Conservation (phyloP, 2,797 vertebrate genomes). For the Takifugu ocellatus region DNA sequence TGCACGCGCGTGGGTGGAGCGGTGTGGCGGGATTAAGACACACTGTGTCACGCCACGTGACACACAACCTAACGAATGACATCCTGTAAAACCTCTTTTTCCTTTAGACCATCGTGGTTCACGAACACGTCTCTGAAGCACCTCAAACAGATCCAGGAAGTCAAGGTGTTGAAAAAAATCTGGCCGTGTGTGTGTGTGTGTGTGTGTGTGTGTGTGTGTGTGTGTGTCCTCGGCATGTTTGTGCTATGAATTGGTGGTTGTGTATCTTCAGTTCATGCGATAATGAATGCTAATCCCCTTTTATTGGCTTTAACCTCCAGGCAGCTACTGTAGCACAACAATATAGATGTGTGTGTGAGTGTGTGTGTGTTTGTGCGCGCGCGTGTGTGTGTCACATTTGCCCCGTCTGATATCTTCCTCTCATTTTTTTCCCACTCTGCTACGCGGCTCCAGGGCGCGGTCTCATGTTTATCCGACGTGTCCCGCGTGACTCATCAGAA, state of each 20-base stretch:
- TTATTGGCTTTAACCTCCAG: slow-evolving; percentile 72
- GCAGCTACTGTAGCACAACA: slow-evolving; percentile 55
- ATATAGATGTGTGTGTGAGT: slow-evolving; percentile 11
- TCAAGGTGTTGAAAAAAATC: neutral
- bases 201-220: slow-evolving; percentile 5
- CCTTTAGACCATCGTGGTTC: too few relatives aligned
- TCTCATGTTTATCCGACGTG: slow-evolving; percentile 43
- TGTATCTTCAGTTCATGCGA: slow-evolving; percentile 54
- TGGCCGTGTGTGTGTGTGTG: slow-evolving; percentile 11
- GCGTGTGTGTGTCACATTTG: slow-evolving; percentile 6
- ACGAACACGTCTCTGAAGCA: too few relatives aligned
- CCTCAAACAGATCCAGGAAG: too few relatives aligned
- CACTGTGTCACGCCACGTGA: slow-evolving; percentile 39
- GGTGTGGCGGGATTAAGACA: slow-evolving; percentile 37
- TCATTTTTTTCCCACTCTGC: slow-evolving; percentile 4
- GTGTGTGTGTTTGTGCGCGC: slow-evolving; percentile 6
- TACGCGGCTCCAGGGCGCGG: slow-evolving; percentile 42
- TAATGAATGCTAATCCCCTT: slow-evolving; percentile 75
- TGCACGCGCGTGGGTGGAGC: slow-evolving; percentile 7
- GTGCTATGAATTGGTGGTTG: slow-evolving; percentile 5
- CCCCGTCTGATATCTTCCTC: slow-evolving; percentile 22
- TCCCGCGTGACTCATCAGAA: slow-evolving; percentile 56
- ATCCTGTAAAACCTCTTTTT: too few relatives aligned
- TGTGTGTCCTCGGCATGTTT: slow-evolving; percentile 11
- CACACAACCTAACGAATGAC: too few relatives aligned